phyloP scores from a whole-genome alignment of 1,140 invertebrate genomes.

The Daktulosphaira vitifoliae region DNA sequence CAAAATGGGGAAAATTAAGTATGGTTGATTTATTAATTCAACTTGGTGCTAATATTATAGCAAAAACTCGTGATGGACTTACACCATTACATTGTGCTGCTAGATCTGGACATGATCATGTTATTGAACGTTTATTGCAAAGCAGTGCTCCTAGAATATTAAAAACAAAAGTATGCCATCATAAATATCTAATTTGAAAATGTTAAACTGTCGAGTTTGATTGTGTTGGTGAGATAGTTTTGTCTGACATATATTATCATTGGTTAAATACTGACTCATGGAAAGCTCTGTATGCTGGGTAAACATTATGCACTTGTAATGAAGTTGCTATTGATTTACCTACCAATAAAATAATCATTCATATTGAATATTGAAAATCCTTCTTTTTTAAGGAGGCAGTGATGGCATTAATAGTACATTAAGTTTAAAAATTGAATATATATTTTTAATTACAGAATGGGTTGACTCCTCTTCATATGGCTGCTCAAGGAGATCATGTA shows the following conservation, averaged over 20 bases:
- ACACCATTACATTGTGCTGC: constrained; percentile 89
- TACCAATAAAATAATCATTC: too few relatives aligned
- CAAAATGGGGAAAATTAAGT: constrained; percentile 92
- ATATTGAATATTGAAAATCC: not conserved
- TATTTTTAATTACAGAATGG: constrained; percentile 60
- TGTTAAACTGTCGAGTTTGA: not conserved
- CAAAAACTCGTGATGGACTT: constrained; percentile 87
- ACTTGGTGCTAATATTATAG: constrained; percentile 84
- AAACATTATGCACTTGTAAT: too few relatives aligned
- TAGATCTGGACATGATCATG: constrained; percentile 89
- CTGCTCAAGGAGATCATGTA: constrained; percentile 93
- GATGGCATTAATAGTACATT: not conserved
- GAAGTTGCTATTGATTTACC: too few relatives aligned
- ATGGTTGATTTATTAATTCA: constrained; percentile 80
- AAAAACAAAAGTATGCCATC: constrained; percentile 80
- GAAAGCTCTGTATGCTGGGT: not conserved
- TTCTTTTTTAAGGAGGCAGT: too few relatives aligned
- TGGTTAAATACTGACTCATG: not conserved
- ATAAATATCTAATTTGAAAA: too few relatives aligned
- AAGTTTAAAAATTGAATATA: not conserved
- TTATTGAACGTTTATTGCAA: constrained; percentile 85
- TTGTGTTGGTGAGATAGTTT: not conserved
- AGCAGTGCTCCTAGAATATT: constrained; percentile 87
- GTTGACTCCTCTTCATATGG: constrained; percentile 83
- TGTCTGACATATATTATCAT: not conserved